Evolutionary conservation across 2,797 vertebrate genomes (phyloP).

Genomic region (Psittacula echo): DNA sequence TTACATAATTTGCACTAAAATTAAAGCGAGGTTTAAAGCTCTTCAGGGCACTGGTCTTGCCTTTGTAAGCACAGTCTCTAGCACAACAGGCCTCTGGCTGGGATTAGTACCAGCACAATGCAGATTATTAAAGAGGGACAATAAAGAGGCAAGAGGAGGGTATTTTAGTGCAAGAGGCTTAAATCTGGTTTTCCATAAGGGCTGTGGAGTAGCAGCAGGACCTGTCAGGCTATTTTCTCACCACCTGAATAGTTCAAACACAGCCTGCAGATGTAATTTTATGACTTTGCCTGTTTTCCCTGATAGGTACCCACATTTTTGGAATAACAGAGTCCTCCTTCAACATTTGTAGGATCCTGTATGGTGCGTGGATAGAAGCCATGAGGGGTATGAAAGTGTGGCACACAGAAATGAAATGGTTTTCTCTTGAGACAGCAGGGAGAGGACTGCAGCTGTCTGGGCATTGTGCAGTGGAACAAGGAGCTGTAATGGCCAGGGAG

Average conservation of each 20-base stretch:
- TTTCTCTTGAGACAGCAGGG: background rate
- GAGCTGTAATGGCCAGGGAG: background rate
- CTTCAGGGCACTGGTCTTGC: background rate
- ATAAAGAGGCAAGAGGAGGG: background rate
- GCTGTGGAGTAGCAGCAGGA: background rate
- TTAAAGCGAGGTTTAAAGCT: constrained; percentile 14
- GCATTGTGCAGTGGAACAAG: fast-evolving
- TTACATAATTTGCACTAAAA: constrained; percentile 7
- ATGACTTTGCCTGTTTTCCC: background rate
- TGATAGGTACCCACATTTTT: background rate
- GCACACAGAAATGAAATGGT: background rate
- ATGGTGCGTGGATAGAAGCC: background rate
- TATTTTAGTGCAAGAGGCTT: constrained; percentile 13
- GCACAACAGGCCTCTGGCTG: background rate
- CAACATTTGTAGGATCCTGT: background rate
- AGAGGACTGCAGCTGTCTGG: background rate
- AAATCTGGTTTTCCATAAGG: background rate
- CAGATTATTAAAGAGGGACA: constrained; percentile 22
- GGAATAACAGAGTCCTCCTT: background rate
- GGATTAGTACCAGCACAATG: constrained; percentile 4
- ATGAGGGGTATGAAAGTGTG: background rate
- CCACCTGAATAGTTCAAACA: background rate
- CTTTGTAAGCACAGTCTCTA: background rate
- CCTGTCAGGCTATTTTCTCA: background rate
- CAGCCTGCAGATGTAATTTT: background rate